Evolutionary conservation across 2,113 vertebrate genomes (phyloP).

Genomic region (Boulengerochromis microlepis): DNA sequence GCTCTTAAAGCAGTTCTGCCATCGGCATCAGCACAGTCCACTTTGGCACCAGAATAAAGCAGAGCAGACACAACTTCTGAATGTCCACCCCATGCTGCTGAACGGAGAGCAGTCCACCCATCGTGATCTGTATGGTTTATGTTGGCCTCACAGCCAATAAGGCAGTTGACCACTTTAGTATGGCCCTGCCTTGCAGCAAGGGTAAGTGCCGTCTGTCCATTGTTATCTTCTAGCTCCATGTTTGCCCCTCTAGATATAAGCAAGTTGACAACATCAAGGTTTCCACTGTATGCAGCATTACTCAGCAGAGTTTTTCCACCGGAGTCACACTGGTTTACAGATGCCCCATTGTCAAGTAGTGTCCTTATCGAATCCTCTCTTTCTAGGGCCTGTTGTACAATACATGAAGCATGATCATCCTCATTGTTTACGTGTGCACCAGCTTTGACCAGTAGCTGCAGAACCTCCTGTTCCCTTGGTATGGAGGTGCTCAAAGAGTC

Average conservation of each 20-base stretch:
- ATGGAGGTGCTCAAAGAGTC: conserved; percentile 88
- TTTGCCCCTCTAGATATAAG: conserved; percentile 87
- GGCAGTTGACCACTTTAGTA: conserved; percentile 94
- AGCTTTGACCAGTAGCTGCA: conserved; percentile 93
- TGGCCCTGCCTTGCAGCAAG: conserved; percentile 93
- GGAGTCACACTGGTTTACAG: conserved; percentile 90
- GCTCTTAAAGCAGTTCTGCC: conserved; percentile 90
- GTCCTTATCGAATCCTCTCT: conserved; percentile 94
- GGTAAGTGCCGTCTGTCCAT: conserved; percentile 92
- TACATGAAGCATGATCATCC: conserved; percentile 85
- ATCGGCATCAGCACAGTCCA: conserved; percentile 93
- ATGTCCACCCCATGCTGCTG: conserved; percentile 95
- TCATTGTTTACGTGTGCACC: conserved; percentile 93
- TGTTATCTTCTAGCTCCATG: conserved; percentile 87
- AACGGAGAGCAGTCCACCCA: conserved; percentile 92
- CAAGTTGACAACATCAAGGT: conserved; percentile 90
- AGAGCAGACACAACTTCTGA: conserved; percentile 94
- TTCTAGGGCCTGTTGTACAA: conserved; percentile 91
- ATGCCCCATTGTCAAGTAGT: conserved; percentile 88
- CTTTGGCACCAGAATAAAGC: conserved; percentile 91
- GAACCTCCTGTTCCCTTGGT: conserved; percentile 91
- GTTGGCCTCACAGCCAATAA: conserved; percentile 90
- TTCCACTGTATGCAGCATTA: conserved; percentile 91
- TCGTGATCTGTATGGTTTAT: conserved; percentile 96
- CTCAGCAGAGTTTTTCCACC: conserved; percentile 86